Evolutionary conservation across 1,140 invertebrate genomes (phyloP).

Genomic region (Zaprionus camerounensis): DNA sequence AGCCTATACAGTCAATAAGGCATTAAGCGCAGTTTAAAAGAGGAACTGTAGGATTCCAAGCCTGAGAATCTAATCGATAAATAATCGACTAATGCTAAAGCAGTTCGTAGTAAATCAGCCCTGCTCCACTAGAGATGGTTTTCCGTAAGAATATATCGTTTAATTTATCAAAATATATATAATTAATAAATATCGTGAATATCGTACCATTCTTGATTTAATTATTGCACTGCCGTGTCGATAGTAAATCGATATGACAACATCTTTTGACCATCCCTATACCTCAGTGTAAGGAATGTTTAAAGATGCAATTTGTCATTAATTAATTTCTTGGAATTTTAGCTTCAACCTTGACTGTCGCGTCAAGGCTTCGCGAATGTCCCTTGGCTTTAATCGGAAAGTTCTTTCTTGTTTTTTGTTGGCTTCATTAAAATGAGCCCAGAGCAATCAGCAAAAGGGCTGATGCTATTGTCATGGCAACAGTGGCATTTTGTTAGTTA

Average conservation of each 20-base stretch:
- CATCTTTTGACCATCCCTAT: no score
- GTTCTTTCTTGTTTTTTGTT: neutral
- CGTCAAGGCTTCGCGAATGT: neutral
- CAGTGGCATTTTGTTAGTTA: slow-evolving; percentile 3
- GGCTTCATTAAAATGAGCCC: neutral
- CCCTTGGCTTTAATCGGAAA: neutral
- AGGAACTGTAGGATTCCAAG: neutral
- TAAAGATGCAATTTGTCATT: neutral
- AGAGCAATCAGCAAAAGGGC: neutral
- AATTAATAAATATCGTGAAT: neutral
- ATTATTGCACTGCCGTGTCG: neutral
- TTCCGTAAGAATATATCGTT: no score
- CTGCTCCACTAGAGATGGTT: no score
- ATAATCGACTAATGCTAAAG: neutral
- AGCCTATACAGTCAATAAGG: no score
- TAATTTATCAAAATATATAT: no score
- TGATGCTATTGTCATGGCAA: neutral
- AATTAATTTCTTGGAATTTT: neutral
- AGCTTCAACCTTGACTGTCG: neutral
- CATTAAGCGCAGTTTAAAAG: no score
- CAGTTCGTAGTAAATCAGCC: no score
- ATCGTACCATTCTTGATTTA: neutral
- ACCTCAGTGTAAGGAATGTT: no score
- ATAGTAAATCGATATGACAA: neutral
- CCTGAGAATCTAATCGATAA: neutral